A percentile compares a stretch with the other conserved stretches of the same genome.
Evolutionary conservation across 2,113 vertebrate species (phyloP).

Genomic region (Naja naja): DNA sequence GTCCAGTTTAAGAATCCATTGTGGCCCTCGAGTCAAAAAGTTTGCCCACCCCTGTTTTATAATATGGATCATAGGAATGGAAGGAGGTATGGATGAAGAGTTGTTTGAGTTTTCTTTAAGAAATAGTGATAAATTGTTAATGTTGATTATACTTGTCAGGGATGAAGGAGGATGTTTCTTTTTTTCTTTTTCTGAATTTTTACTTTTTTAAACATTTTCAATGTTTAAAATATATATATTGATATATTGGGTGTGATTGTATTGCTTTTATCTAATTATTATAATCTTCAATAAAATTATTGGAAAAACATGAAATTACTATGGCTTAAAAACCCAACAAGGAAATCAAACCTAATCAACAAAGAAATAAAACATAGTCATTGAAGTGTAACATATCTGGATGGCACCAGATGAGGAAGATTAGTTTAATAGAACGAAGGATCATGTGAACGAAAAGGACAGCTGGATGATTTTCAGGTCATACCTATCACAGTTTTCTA

Average conservation of each 20-base stretch:
- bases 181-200: neutral
- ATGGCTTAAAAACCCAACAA: constrained; percentile 22
- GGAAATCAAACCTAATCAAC: neutral
- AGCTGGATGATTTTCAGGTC: neutral
- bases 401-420: neutral
- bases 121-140: too few species aligned
- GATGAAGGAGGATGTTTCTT: too few species aligned
- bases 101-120: neutral
- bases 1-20: too few species aligned
- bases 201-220: neutral
- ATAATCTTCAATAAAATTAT: neutral
- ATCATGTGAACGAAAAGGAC: neutral
- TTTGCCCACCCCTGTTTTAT: too few species aligned
- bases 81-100: neutral
- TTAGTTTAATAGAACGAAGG: neutral
- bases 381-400: neutral
- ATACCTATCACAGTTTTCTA: constrained; percentile 17
- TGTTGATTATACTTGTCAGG: too few species aligned
- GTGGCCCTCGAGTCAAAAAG: too few species aligned
- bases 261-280: neutral
- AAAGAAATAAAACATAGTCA: neutral
- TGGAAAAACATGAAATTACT: neutral
- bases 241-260: neutral
- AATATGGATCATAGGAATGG: neutral
- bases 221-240: neutral